phyloP scores from a whole-genome alignment of 2,113 vertebrate species.

The Cyanocitta stelleri region DNA sequence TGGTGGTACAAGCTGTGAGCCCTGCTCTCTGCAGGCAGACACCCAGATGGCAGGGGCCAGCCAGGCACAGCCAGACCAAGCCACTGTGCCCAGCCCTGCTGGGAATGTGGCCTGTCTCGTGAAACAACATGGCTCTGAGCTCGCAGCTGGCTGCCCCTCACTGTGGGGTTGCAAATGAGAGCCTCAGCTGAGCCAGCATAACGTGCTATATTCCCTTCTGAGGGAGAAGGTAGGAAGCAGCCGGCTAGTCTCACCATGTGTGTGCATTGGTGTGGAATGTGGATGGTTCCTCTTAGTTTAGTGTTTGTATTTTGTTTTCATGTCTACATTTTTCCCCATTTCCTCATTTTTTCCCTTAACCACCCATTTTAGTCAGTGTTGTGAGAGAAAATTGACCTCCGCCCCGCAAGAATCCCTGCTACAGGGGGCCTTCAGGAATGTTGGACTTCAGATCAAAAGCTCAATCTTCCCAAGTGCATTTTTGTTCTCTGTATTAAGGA shows the following conservation, averaged over 20 bases:
- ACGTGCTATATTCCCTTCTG: not conserved
- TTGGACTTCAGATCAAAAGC: not conserved
- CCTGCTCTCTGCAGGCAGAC: not conserved
- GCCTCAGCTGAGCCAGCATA: not conserved
- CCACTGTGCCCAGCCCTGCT: not conserved
- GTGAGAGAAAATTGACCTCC: not conserved
- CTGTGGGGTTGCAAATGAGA: not conserved
- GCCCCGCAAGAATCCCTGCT: not conserved
- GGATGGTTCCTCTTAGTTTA: not conserved
- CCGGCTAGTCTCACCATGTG: rapidly evolving
- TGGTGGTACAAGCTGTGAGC: not conserved
- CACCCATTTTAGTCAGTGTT: not conserved
- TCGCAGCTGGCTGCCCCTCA: rapidly evolving
- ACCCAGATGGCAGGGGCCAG: not conserved
- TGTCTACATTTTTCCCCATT: not conserved
- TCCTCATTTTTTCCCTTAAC: not conserved
- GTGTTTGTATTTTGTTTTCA: not conserved
- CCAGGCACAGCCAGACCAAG: rapidly evolving
- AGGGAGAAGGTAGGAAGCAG: not conserved
- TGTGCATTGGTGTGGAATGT: not conserved
- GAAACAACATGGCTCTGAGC: not conserved
- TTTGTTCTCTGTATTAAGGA: not conserved
- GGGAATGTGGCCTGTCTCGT: not conserved
- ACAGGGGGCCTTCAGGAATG: not conserved
- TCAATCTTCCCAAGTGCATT: not conserved